Evolutionary conservation across 53 echinoderm and acorn worm species (phyloP), one percentile per base, ranked within the genome.

Genomic region (Pentamera pediparva): DNA sequence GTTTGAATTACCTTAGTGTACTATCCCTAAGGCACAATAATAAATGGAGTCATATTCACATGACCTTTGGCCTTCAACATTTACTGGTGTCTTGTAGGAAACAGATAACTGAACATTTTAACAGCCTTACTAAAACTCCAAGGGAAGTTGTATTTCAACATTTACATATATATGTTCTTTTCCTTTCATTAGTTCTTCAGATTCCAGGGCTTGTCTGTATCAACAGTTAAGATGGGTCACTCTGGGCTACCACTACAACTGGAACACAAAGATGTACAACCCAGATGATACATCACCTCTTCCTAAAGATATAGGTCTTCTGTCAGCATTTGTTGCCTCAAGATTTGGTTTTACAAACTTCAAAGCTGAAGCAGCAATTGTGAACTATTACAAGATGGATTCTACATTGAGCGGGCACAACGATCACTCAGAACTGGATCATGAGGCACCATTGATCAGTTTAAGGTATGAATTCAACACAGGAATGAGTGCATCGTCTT

Each of bases 241-340:
- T 38, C 64, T 93, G 18, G 93, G 93, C 45, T 93, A 93, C 76
- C 93, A 93, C 75, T 89, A 93, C 20, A 81, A 93, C 52, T 93
- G 93, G 93, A 78, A 61, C 21, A 70, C 86, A 61, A 93, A 89
- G 78, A 35, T 86, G 34, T 93, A 93, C 62, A 69, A 84, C 35
- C 56, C 51, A 10, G 55, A 89, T 60, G 56, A 84, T 24, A 32
- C 52, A 6, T 78, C 89, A 11, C 72, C 57, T 15, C 89, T 89
- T 60, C 93, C 93, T 0, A 40, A 54, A 5, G 93, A 93, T 39
- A 70, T 93, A 35, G 62, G 70, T 20, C 9, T 37, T 10, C 60
- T 93, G 62, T 77, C 93, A 3, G 65, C 64, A 37, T 54, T 83
- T 31, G 62, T 93, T 3, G 86, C 89, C 0, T 39, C 17, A 15